These are phyloP conservation scores for Euwallacea fornicatus DNA, from an alignment of 1,140 invertebrate species.

Conservation along the genomic window DNA sequence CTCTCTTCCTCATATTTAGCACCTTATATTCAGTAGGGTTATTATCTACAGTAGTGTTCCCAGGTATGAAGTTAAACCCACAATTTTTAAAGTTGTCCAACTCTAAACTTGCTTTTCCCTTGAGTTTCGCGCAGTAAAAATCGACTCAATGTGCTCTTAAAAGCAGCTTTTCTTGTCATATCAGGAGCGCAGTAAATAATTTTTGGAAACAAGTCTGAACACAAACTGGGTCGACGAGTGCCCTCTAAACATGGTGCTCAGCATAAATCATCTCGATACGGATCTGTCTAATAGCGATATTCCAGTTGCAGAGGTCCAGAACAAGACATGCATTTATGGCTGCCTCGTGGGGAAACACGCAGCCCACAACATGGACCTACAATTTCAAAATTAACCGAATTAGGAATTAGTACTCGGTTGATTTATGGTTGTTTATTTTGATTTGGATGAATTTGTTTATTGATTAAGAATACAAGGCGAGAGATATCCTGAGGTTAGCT, in stretches of 20 bases:
- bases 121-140: background rate
- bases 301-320: background rate
- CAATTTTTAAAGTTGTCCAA: background rate
- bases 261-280: conserved; percentile 22
- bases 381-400: conserved; percentile 11
- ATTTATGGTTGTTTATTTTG: too few relatives aligned
- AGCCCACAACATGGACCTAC: background rate
- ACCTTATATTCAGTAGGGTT: too few relatives aligned
- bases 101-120: conserved; percentile 3
- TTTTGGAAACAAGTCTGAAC: conserved; percentile 11
- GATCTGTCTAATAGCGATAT: conserved; percentile 15
- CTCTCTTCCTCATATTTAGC: background rate
- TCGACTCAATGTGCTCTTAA: conserved; percentile 1
- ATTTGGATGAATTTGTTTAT: too few relatives aligned
- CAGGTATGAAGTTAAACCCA: too few relatives aligned
- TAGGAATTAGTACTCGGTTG: background rate
- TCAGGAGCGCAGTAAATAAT: conserved; percentile 18
- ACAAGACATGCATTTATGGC: conserved; percentile 12
- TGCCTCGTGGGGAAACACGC: conserved; percentile 1
- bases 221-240: conserved; percentile 9
- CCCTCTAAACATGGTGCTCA: background rate
- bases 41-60: too few relatives aligned
- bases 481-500: too few relatives aligned
- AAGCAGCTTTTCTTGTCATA: conserved; percentile 20
- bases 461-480: too few relatives aligned